phyloP scores from a whole-genome alignment of 1,140 invertebrate species.

The Elymnias hypermnestra region DNA sequence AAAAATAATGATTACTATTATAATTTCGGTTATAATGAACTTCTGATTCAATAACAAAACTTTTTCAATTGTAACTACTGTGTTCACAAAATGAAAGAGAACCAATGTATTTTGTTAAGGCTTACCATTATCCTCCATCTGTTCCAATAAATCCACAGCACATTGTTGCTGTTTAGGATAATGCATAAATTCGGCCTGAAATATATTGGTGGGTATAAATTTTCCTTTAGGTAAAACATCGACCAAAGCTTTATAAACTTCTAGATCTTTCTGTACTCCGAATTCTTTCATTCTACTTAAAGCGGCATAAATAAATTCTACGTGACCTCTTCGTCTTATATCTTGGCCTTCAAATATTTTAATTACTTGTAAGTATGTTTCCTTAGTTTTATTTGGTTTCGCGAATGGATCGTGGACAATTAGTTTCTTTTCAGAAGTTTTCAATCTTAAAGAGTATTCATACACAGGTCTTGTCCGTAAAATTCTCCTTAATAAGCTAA shows the following conservation, averaged over 20 bases:
- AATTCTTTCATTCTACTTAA: conserved; percentile 93
- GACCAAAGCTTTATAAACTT: conserved; percentile 93
- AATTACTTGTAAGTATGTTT: conserved; percentile 85
- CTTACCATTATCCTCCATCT: conserved; percentile 93
- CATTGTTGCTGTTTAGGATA: conserved; percentile 97
- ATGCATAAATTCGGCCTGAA: conserved; percentile 92
- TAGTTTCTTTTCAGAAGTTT: conserved; percentile 52
- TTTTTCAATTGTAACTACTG: no score
- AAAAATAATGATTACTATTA: no score
- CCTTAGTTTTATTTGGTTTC: conserved; percentile 81
- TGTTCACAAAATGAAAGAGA: no score
- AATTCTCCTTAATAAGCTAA: conserved; percentile 45
- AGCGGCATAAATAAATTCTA: conserved; percentile 95
- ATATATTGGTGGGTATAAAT: conserved; percentile 87
- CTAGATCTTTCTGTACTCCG: conserved; percentile 92
- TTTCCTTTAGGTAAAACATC: conserved; percentile 95
- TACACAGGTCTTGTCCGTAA: conserved; percentile 30
- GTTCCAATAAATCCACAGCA: conserved; percentile 88
- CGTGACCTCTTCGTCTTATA: conserved; percentile 84
- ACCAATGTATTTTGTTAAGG: background rate
- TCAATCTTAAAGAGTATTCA: conserved; percentile 42
- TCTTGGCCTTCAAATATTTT: conserved; percentile 81
- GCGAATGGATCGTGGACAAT: conserved; percentile 75
- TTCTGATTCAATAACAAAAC: no score
- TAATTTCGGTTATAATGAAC: no score